Percentiles rank a stretch among this genome's conserved stretches.
Evolutionary conservation across 1,140 invertebrate genomes (phyloP).

Genomic region (Drosophila pachea): DNA sequence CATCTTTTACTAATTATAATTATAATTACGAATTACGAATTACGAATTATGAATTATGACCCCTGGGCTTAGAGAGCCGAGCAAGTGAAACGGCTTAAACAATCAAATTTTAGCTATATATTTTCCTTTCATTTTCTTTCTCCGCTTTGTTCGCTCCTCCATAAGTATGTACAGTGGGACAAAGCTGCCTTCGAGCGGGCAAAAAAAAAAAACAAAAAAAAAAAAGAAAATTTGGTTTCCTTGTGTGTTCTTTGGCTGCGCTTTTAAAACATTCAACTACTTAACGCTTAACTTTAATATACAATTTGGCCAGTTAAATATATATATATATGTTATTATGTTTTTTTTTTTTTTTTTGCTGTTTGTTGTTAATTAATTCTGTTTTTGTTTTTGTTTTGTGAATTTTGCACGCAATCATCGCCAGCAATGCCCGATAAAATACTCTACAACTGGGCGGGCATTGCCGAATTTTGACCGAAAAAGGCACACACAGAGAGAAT

Average conservation of each 20-base stretch:
- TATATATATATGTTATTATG: constrained; percentile 15
- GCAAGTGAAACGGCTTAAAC: too few species aligned
- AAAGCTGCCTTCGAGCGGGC: constrained; percentile 28
- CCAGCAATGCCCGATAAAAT: constrained; percentile 51
- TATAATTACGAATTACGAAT: background rate
- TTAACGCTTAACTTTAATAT: constrained; percentile 49
- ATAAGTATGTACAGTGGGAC: constrained; percentile 67
- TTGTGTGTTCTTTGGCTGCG: constrained; percentile 3
- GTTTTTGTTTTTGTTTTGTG: constrained; percentile 20
- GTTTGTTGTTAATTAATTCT: background rate
- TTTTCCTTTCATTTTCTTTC: too few species aligned
- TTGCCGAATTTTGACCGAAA: constrained; percentile 73
- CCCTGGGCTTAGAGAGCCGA: background rate
- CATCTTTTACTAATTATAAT: constrained; percentile 49
- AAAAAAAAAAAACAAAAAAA: constrained; percentile 4
- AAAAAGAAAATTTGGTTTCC: background rate
- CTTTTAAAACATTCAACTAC: constrained; percentile 71
- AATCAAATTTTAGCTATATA: too few species aligned
- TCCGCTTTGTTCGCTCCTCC: constrained; percentile 29
- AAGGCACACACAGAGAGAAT: constrained; percentile 76
- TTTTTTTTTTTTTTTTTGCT: constrained; percentile 11
- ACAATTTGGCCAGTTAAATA: constrained; percentile 58
- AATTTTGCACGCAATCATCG: constrained; percentile 66
- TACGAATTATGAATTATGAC: too few species aligned
- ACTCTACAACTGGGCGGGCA: constrained; percentile 43